Base-by-base conservation (phyloP, 2,888 invertebrate genomes). In the Cryptocephalus primarius region DNA sequence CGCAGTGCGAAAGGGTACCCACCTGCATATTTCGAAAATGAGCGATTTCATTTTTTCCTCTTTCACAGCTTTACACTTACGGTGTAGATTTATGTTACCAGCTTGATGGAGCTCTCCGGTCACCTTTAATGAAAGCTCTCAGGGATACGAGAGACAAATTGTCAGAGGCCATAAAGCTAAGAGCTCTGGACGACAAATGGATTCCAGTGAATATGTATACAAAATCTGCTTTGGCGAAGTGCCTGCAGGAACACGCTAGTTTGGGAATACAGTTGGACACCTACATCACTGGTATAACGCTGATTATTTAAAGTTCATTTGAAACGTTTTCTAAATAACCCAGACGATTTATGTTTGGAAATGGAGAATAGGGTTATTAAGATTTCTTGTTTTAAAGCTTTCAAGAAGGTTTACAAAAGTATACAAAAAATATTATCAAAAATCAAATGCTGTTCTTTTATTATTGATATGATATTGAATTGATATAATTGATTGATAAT, bases 41-140 rank as follows among this genome's bases (percentile, higher is more conserved):
- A 4, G 6, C 36, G 12, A 11, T 36, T 11, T 36, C 12, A 11
- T 50, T 60, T 59, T 71, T 62, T 22, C 22, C 22, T 22, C 22
- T 22, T 22, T 22, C 22, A 39, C 63, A 78, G 77, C 61, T 82
- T 43, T 72, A 73, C 45, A 72, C 72, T 22, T 73, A 78, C 51
- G 96, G 96, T 1, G 76, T 97, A 59, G 96, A 97, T 72, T 75
- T 97, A 48, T 83, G 87, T 53, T 96, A 93, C 69, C 88, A 91
- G 65, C 75, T 97, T 58, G 90, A 95, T 64, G 87, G 88, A 22
- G 79, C 89, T 52, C 72, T 97, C 48, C 77, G 89, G 52, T 77
- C 79, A 9, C 86, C 90, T 1, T 73, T 92, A 43, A 81, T 80
- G 39, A 80, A 82, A 69, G 82, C 86, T 14, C 72, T 94, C 48